phyloP scores from a whole-genome alignment of 1,140 invertebrate genomes.

The Acromyrmex echinatior region DNA sequence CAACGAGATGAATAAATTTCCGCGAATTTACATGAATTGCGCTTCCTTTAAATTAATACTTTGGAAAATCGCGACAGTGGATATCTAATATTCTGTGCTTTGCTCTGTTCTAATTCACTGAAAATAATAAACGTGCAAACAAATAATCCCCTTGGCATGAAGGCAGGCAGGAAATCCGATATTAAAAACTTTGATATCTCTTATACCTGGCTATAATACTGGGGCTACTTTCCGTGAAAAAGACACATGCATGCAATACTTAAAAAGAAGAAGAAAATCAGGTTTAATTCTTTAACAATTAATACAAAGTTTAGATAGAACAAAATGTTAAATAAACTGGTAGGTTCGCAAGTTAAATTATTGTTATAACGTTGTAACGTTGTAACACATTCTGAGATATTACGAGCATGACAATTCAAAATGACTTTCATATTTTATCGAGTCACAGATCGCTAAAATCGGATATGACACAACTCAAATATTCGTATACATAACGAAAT shows the following conservation, averaged over 20 bases:
- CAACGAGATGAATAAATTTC: conserved; percentile 38
- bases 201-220: conserved; percentile 80
- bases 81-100: conserved; percentile 12
- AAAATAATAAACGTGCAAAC: conserved; percentile 55
- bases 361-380: background rate
- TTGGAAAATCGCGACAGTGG: conserved; percentile 5
- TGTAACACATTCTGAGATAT: background rate
- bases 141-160: conserved; percentile 62
- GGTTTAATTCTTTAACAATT: background rate
- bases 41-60: conserved; percentile 38
- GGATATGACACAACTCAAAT: conserved; percentile 34
- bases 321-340: background rate
- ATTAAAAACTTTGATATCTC: conserved; percentile 74
- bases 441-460: conserved; percentile 44
- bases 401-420: background rate
- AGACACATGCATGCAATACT: conserved; percentile 60
- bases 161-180: conserved; percentile 69
- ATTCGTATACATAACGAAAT: background rate
- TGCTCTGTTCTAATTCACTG: conserved; percentile 35
- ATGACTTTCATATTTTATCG: conserved; percentile 35
- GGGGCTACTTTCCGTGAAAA: conserved; percentile 57
- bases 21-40: conserved; percentile 41
- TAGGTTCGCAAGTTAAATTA: background rate
- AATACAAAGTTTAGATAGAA: background rate
- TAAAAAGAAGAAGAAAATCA: background rate